These are phyloP conservation scores for Heterohyrax brucei DNA, from an alignment of 2,797 vertebrate genomes.

Conservation along the genomic window DNA sequence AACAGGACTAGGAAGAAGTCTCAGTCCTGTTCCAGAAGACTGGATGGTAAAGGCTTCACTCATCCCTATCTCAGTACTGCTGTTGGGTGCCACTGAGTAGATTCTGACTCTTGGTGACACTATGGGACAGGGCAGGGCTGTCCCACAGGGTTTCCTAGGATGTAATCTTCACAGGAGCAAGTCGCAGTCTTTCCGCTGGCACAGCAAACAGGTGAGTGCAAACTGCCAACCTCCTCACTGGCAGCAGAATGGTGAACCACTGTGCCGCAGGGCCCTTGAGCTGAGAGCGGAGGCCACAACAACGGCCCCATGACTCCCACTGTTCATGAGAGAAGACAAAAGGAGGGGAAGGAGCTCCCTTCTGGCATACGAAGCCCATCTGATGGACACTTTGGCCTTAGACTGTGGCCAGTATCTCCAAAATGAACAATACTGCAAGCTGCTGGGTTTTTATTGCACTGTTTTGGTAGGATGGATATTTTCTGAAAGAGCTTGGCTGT, in stretches of 20 bases:
- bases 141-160: no score
- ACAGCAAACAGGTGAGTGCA: no score
- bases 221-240: no score
- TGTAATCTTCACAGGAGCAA: no score
- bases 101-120: no score
- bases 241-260: no score
- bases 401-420: neutral
- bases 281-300: neutral
- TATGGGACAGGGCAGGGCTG: no score
- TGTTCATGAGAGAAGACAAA: neutral
- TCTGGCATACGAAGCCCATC: neutral
- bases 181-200: no score
- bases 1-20: neutral
- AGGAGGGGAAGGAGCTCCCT: neutral
- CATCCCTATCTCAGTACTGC: neutral
- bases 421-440: accelerated
- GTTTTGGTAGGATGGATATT: neutral
- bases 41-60: no score
- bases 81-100: no score
- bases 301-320: accelerated
- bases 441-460: accelerated
- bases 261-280: no score
- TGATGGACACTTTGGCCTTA: neutral
- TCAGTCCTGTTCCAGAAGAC: no score
- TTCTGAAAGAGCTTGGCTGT: neutral